These are phyloP conservation scores for Ennomos quercinarius DNA, from an alignment of 2,888 invertebrate species.

Conservation along the genomic window DNA sequence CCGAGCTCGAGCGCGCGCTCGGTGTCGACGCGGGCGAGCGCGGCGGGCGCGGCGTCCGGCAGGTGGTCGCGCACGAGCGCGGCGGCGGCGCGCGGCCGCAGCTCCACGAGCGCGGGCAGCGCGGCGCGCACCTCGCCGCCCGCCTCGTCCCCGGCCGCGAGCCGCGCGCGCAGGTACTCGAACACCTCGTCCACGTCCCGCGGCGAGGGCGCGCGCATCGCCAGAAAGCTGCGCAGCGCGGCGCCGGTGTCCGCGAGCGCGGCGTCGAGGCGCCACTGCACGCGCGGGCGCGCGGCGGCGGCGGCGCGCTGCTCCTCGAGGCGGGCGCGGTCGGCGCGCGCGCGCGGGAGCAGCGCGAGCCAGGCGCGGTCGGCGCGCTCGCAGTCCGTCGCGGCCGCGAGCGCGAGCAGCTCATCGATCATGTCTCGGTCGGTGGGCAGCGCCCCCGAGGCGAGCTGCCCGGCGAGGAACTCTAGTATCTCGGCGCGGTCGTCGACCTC, in stretches of 20 bases:
- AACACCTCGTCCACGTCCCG: conserved; percentile 71
- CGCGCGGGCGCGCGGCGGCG: conserved; percentile 56
- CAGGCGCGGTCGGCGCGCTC: conserved; percentile 73
- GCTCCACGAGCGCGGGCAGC: conserved; percentile 55
- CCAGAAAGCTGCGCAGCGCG: conserved; percentile 62
- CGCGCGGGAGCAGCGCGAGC: conserved; percentile 53
- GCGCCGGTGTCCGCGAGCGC: conserved; percentile 51
- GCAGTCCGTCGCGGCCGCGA: conserved; percentile 55
- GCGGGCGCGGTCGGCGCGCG: conserved; percentile 50
- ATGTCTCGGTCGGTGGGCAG: conserved; percentile 69
- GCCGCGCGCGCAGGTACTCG: conserved; percentile 59
- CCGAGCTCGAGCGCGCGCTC: conserved; percentile 53
- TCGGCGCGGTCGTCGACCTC: conserved; percentile 66
- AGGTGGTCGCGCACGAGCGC: conserved; percentile 59
- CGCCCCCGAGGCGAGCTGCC: conserved; percentile 67
- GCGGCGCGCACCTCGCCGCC: conserved; percentile 43
- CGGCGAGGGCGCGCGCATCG: conserved; percentile 58
- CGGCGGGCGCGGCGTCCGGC: conserved; percentile 48
- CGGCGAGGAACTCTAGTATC: conserved; percentile 71
- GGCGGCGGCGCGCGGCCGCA: conserved; percentile 67
- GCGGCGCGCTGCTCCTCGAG: conserved; percentile 46
- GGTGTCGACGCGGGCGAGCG: conserved; percentile 47
- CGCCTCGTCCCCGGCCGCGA: conserved; percentile 41
- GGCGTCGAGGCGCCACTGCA: conserved; percentile 64
- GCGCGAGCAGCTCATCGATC: conserved; percentile 55